Evolutionary conservation across 2,888 invertebrate species (phyloP), one percentile per base, ranked within the genome.

Genomic region (Anthophora plumipes): DNA sequence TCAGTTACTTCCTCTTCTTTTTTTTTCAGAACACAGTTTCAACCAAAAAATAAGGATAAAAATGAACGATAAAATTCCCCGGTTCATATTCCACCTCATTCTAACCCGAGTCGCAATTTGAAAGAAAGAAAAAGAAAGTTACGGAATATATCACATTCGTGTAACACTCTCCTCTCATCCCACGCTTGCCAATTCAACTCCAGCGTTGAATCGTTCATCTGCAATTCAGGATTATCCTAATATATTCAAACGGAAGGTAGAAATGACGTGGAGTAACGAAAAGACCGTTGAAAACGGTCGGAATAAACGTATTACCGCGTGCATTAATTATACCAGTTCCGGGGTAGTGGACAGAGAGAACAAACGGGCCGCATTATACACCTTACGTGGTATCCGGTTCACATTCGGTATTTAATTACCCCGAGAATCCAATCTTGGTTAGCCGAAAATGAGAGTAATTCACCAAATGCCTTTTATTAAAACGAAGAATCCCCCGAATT

Each of bases 401-500:
- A 52, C 79, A 41, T 59, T 50, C 59, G 59, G 52, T 63, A 48
- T 73, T 80, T 73, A 80, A 80, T 80, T 80, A 80, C 64, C 57
- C 41, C 37, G 20, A 3, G 43, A 20, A 73, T 66, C 54, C 67
- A 64, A 73, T 73, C 74, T 66, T 52, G 80, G 60, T 67, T 57
- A 54, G 41, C 60, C 68, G 54, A 69, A 50, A 50, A 68, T 55
- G 43, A 48, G 52, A 50, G 68, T 73, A 68, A 80, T 63, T 80
- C 81, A 55, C 48, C 46, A 59, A 17, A 14, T 73, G 43, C 39
- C 48, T 46, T 59, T 80, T 81, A 69, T 70, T 75, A 66, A 69
- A 75, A 70, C 69, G 69, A 67, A 50, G 66, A 76, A 60, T 64
- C 64, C 14, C 64, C 14, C 70, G 54, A 69, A 77, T 54, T n/a